Base-by-base conservation (phyloP, 1,140 invertebrate genomes). In the Medauroidea extradentata region DNA sequence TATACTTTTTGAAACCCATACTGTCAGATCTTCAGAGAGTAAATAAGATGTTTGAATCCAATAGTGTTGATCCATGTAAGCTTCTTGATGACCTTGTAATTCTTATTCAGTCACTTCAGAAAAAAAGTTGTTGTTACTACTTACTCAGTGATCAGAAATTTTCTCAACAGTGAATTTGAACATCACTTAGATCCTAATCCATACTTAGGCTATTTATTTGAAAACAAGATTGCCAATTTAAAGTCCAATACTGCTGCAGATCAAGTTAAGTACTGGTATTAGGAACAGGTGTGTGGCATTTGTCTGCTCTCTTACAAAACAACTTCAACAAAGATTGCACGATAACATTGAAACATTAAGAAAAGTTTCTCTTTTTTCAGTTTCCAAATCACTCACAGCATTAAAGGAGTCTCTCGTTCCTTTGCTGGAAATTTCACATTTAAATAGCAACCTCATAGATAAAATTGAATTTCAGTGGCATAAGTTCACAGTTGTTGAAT, bases 31-130 rank as follows among this genome's bases (percentile, higher is more conserved):
- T 63, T 25, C 58, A 54, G 43, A 43, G 42, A 69, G 68, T 48
- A 53, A 67, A 25, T 42, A 61, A 42, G 29, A 34, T 34, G 29
- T 34, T 34, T 34, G 29, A 34, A 34, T 34, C 29, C 29, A 34
- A 34, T 34, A 34, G 11, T 34, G 69, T 69, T 46, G 62, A 71
- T 63, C 58, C 54, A 21, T 54, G 62, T 18, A 57, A 62, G 67
- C 70, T 60, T 60, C 56, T 14, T 43, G 52, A 18, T 67, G 65
- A 50, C 55, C 63, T 25, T 52, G 61, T 3, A 53, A 64, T 39
- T 53, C 52, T 60, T 38, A 64, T 13, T 46, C 43, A 18, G 29
- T 34, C 29, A 34, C 29, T 34, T 34, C 4, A 34, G 11, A 34
- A 34, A 34, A 34, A 34, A 34, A 11, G 29, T 34, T 34, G 29